A percentile compares a stretch with the other conserved stretches of the same genome.
phyloP scores from a whole-genome alignment of 2,113 vertebrate species.

The Anguilla rostrata region DNA sequence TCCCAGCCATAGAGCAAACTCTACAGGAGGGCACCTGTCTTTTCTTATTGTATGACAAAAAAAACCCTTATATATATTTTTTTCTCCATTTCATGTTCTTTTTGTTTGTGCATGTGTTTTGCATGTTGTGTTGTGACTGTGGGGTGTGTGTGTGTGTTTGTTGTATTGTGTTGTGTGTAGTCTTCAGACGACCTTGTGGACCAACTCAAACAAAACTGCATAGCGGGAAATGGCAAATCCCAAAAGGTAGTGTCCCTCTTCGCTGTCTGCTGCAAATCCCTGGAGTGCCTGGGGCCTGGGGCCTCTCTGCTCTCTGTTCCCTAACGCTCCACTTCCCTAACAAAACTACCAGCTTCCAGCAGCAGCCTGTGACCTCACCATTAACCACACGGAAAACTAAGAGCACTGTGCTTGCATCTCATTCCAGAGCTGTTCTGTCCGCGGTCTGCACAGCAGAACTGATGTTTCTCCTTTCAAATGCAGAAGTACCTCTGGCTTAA shows the following conservation, averaged over 20 bases:
- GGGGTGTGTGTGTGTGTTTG: constrained; percentile 14
- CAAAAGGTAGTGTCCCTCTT: constrained; percentile 85
- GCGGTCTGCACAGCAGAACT: background rate
- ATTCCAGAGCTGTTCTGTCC: background rate
- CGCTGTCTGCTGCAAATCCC: constrained; percentile 47
- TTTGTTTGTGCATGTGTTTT: constrained; percentile 86
- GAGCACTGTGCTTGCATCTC: background rate
- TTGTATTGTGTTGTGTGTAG: constrained; percentile 77
- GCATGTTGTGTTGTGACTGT: constrained; percentile 60
- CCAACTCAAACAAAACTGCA: constrained; percentile 85
- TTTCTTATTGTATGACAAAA: too few relatives aligned
- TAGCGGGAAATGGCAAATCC: constrained; percentile 84
- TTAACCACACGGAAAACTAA: background rate
- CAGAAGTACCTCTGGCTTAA: background rate
- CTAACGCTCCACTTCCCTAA: constrained; percentile 22
- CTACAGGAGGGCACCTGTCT: too few relatives aligned
- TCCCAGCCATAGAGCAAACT: too few relatives aligned
- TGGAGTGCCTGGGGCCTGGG: constrained; percentile 39
- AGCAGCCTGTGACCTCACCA: background rate
- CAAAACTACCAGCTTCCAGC: background rate
- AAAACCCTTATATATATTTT: constrained; percentile 60
- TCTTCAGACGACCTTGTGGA: constrained; percentile 93
- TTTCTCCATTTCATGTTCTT: constrained; percentile 61
- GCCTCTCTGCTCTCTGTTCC: constrained; percentile 28
- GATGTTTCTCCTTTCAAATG: background rate